These are phyloP conservation scores for Dioctria linearis DNA, from an alignment of 2,888 invertebrate species.

Conservation along the genomic window DNA sequence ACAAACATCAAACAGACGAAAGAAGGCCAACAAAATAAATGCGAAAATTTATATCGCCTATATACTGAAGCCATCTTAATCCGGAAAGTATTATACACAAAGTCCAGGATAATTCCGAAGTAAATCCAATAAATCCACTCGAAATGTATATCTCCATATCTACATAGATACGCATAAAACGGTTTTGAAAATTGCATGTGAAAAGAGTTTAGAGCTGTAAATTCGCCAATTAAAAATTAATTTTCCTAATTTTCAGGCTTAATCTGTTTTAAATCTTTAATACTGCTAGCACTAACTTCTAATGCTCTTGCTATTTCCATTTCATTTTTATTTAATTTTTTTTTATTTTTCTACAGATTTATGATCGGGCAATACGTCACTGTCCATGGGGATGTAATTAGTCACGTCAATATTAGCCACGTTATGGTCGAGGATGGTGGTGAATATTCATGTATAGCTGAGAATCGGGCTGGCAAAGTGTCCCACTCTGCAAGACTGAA, in stretches of 20 bases:
- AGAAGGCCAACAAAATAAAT: no score
- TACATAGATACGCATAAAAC: no score
- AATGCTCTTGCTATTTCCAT: constrained; percentile 2
- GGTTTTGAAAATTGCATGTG: no score
- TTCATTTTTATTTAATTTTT: constrained; percentile 39
- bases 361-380: constrained; percentile 84
- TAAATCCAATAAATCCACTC: no score
- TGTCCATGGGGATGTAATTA: constrained; percentile 85
- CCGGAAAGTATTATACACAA: no score
- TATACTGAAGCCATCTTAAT: no score
- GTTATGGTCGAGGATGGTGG: constrained; percentile 87
- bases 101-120: no score
- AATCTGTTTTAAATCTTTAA: constrained; percentile 14
- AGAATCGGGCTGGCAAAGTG: constrained; percentile 82
- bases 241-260: not conserved
- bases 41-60: no score
- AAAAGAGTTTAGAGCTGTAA: not conserved
- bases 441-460: constrained; percentile 83
- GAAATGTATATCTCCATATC: no score
- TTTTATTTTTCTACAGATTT: constrained; percentile 73
- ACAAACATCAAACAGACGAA: no score
- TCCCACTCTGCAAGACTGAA: constrained; percentile 83
- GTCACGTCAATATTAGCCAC: constrained; percentile 86
- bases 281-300: no score
- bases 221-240: constrained; percentile 4